Conservation (phyloP, 2,797 vertebrate species). For the Melanotaenia pygmaea region DNA sequence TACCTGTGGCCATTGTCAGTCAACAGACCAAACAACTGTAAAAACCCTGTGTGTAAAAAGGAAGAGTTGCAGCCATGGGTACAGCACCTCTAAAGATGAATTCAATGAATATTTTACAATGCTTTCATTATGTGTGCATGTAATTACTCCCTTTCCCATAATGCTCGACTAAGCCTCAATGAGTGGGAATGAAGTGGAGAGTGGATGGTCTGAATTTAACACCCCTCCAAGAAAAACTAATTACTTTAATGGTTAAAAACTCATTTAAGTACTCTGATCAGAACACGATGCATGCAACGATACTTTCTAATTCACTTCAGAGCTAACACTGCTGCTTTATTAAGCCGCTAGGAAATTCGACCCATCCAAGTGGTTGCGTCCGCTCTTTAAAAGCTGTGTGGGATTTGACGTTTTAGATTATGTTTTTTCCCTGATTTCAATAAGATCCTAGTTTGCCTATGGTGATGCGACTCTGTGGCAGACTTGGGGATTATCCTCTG, state of each 20-base stretch:
- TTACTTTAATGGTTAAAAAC: constrained; percentile 68
- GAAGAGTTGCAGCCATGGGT: constrained; percentile 18
- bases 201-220: constrained; percentile 46
- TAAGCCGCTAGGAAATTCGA: constrained; percentile 44
- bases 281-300: constrained; percentile 58
- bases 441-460: constrained; percentile 50
- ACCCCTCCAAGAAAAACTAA: constrained; percentile 62
- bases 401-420: constrained; percentile 51
- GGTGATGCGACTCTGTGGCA: constrained; percentile 25
- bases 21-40: constrained; percentile 44
- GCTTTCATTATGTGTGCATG: constrained; percentile 65
- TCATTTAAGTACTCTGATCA: constrained; percentile 76
- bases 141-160: constrained; percentile 70
- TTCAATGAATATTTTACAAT: constrained; percentile 73
- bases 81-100: constrained; percentile 51
- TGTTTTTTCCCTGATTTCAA: constrained; percentile 56
- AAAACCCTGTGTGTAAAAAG: constrained; percentile 33
- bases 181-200: constrained; percentile 50
- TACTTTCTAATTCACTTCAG: constrained; percentile 59
- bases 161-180: constrained; percentile 60
- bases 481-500: background rate
- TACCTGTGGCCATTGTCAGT: constrained; percentile 71
- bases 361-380: constrained; percentile 37
- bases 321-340: constrained; percentile 51
- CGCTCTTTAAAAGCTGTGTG: constrained; percentile 55